These are phyloP conservation scores for Luffia ferchaultella DNA, from an alignment of 2,888 invertebrate species.

Conservation along the genomic window DNA sequence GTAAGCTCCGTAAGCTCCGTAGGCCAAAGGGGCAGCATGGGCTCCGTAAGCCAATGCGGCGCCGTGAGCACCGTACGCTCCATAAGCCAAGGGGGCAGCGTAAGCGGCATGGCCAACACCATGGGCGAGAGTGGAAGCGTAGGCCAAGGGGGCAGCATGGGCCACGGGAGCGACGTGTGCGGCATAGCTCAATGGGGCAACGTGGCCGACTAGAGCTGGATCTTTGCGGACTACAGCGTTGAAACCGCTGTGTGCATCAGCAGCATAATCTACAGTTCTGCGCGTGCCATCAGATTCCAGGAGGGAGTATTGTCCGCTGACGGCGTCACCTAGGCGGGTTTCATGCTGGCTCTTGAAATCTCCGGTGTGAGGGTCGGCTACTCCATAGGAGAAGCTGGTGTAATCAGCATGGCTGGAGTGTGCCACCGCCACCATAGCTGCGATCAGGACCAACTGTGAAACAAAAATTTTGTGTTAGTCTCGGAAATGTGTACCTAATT, in stretches of 20 bases:
- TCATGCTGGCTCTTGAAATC: constrained; percentile 68
- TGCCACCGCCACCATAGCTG: constrained; percentile 49
- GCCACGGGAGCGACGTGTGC: constrained; percentile 19
- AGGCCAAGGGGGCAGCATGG: constrained; percentile 20
- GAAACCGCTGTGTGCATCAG: constrained; percentile 36
- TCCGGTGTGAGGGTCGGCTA: constrained; percentile 55
- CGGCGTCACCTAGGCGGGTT: constrained; percentile 70
- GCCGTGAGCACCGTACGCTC: constrained; percentile 10
- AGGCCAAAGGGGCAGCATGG: constrained; percentile 14
- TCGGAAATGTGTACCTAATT: not conserved
- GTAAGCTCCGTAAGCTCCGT: constrained; percentile 12
- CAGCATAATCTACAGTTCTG: constrained; percentile 68
- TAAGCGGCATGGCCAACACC: constrained; percentile 22
- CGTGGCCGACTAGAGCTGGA: constrained; percentile 22
- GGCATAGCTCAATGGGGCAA: constrained; percentile 25
- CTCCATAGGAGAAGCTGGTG: constrained; percentile 55
- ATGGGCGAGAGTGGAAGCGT: constrained; percentile 19
- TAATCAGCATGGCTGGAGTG: constrained; percentile 46
- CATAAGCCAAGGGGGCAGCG: constrained; percentile 22
- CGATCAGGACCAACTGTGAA: constrained; percentile 49
- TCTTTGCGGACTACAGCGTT: constrained; percentile 40
- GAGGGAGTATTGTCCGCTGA: constrained; percentile 60
- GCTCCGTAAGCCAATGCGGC: constrained; percentile 15
- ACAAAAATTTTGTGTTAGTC: constrained; percentile 23
- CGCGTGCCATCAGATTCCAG: constrained; percentile 69